phyloP scores from a whole-genome alignment of 37 sponge, comb jelly and placozoan species.

The Oscarella lobularis region DNA sequence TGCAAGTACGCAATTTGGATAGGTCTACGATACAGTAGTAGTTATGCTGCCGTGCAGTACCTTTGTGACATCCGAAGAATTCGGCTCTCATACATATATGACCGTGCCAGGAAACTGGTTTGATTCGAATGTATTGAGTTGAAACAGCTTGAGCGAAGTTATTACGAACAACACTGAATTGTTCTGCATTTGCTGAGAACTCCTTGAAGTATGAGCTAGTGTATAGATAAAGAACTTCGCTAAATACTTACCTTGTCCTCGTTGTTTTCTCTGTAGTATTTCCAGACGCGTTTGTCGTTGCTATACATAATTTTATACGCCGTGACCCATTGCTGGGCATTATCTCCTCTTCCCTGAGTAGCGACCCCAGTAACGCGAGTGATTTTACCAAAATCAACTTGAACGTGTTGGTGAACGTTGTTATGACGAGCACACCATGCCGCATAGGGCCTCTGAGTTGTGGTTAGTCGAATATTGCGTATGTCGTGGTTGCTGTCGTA shows the following conservation, averaged over 20 bases:
- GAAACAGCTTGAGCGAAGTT: too few species aligned
- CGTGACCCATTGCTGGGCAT: too few species aligned
- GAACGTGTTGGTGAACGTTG: background rate
- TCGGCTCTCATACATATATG: background rate
- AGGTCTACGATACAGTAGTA: too few species aligned
- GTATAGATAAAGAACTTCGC: too few species aligned
- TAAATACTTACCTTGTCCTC: too few species aligned
- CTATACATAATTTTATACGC: too few species aligned
- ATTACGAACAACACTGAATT: too few species aligned
- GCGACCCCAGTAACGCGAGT: background rate
- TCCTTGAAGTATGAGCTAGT: too few species aligned
- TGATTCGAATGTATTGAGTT: background rate
- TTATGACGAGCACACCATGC: background rate
- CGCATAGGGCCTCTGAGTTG: too few species aligned
- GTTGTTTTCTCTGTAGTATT: too few species aligned
- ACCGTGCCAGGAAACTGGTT: background rate
- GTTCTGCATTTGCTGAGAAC: too few species aligned
- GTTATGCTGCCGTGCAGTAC: slow-evolving; percentile 1
- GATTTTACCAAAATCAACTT: background rate
- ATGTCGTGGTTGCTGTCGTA: background rate
- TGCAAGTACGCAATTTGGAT: background rate
- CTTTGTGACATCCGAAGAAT: background rate
- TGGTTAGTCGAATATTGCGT: background rate
- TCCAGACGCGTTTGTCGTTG: too few species aligned
- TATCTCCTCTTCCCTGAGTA: slow-evolving; percentile 1